Conservation (phyloP, 2,797 vertebrate genomes). For the Smutsia temminckii region DNA sequence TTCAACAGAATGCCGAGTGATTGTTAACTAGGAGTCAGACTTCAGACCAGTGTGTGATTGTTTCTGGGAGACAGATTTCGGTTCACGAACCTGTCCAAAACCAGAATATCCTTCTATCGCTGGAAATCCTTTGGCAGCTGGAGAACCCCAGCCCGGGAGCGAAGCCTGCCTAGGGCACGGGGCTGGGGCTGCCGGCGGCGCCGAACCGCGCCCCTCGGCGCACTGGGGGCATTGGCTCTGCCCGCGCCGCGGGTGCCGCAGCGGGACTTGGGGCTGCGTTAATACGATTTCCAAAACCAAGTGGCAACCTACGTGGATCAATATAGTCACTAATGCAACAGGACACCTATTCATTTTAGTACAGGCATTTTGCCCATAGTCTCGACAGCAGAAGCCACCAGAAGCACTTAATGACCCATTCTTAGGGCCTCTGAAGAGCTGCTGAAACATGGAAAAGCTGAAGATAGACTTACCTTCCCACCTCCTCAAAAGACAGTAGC, state of each 20-base stretch:
- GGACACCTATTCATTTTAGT: neutral
- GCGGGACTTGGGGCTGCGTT: neutral
- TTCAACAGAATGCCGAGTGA: neutral
- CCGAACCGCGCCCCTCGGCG: no score
- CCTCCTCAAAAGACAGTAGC: neutral
- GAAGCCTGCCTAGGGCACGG: neutral
- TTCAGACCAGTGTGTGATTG: neutral
- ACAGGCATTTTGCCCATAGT: neutral
- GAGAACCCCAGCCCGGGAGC: neutral
- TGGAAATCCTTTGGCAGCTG: neutral
- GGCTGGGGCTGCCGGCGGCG: no score
- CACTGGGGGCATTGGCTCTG: neutral
- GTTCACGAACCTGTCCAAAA: neutral
- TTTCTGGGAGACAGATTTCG: slow-evolving; percentile 14
- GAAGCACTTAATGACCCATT: neutral
- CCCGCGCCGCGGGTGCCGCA: neutral
- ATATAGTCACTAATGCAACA: neutral
- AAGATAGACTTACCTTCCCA: neutral
- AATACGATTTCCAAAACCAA: slow-evolving; percentile 34
- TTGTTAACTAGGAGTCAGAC: neutral
- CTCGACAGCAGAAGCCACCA: neutral
- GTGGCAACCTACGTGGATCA: neutral
- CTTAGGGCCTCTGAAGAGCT: neutral
- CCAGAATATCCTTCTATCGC: neutral
- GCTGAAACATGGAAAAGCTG: neutral